Conservation (phyloP, 2,113 vertebrate species). For the Butorides virescens region DNA sequence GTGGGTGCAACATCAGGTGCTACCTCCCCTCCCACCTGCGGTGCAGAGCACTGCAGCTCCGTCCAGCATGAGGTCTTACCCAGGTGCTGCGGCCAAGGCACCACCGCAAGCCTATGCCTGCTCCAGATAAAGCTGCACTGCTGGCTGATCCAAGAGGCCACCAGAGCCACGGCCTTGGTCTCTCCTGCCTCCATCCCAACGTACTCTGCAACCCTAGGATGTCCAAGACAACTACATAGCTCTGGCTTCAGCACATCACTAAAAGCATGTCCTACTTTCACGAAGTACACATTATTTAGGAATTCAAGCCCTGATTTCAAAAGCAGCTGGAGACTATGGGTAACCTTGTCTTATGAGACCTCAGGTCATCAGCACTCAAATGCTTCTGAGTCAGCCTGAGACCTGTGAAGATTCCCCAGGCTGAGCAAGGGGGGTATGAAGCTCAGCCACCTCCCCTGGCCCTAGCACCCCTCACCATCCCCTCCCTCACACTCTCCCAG, state of each 20-base stretch:
- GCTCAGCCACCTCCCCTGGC: neutral
- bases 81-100: neutral
- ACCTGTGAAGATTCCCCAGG: neutral
- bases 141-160: neutral
- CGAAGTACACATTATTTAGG: neutral
- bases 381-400: neutral
- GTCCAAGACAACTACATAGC: neutral
- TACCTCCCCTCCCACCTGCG: fast-evolving
- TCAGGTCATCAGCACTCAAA: neutral
- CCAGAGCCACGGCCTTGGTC: neutral
- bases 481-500: too few species aligned
- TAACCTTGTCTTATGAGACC: neutral
- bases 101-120: neutral
- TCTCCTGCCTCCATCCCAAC: neutral
- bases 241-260: neutral
- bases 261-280: neutral
- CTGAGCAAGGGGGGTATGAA: neutral
- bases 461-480: neutral
- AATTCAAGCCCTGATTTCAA: neutral
- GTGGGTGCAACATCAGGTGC: neutral
- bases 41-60: neutral
- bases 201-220: neutral
- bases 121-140: neutral
- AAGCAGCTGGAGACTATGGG: neutral
- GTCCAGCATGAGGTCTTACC: neutral